Evolutionary conservation across 2,797 vertebrate genomes (phyloP).

Genomic region (Phoxinus dragarum): DNA sequence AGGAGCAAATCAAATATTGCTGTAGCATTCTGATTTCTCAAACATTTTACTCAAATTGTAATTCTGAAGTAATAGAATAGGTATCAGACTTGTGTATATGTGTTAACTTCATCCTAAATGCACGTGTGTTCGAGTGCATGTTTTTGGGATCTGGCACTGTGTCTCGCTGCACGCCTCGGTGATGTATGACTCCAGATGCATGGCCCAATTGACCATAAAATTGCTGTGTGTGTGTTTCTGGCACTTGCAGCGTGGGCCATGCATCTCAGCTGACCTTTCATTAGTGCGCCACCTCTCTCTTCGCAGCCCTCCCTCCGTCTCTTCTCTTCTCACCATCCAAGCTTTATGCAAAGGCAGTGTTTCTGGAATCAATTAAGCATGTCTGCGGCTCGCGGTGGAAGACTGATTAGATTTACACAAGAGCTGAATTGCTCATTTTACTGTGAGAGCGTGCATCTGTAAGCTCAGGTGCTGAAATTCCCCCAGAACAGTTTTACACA

Average conservation of each 20-base stretch:
- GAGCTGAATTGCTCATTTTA: conserved; percentile 80
- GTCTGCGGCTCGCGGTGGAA: conserved; percentile 83
- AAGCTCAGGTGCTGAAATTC: conserved; percentile 89
- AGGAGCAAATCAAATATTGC: background rate
- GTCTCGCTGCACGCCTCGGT: conserved; percentile 78
- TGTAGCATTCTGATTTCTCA: background rate
- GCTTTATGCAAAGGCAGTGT: conserved; percentile 78
- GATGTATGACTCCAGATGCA: conserved; percentile 95
- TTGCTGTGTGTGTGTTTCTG: conserved; percentile 87
- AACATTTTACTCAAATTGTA: background rate
- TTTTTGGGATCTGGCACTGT: conserved; percentile 78
- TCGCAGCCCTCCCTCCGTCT: conserved; percentile 64
- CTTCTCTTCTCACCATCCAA: conserved; percentile 78
- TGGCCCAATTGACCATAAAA: conserved; percentile 98
- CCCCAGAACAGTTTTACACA: conserved; percentile 46
- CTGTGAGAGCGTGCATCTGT: conserved; percentile 87
- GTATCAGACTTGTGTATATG: conserved; percentile 34
- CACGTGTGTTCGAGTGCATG: conserved; percentile 48
- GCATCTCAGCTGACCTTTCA: conserved; percentile 89
- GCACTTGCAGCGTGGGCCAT: conserved; percentile 78
- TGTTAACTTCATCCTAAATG: background rate
- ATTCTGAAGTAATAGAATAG: background rate
- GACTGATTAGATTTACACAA: conserved; percentile 95
- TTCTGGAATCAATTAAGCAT: conserved; percentile 98
- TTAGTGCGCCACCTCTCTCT: conserved; percentile 86